These are phyloP conservation scores for Sarcophaga carnaria DNA, from an alignment of 2,888 invertebrate genomes.

Conservation along the genomic window DNA sequence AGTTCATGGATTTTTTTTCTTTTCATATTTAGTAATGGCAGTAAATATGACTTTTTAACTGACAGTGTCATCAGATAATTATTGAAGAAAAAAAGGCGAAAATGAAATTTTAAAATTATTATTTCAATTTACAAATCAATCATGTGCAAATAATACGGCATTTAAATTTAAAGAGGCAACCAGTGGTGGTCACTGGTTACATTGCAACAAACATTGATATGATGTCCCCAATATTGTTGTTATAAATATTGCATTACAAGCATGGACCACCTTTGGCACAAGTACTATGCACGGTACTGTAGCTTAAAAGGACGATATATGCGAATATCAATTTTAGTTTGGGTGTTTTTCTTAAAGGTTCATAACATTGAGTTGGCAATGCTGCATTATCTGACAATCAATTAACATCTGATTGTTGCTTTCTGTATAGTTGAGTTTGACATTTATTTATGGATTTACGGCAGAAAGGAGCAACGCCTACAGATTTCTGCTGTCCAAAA, in stretches of 20 bases:
- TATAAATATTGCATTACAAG: neutral
- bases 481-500: too few relatives aligned
- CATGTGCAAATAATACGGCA: slow-evolving; percentile 48
- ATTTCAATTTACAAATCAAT: slow-evolving; percentile 58
- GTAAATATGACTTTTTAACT: slow-evolving; percentile 36
- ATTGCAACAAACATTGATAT: slow-evolving; percentile 1
- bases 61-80: slow-evolving; percentile 53
- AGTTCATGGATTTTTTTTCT: neutral
- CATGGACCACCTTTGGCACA: too few relatives aligned
- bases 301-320: too few relatives aligned
- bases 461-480: too few relatives aligned
- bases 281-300: too few relatives aligned
- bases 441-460: too few relatives aligned
- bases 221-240: neutral
- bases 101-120: neutral
- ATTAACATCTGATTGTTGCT: too few relatives aligned
- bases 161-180: slow-evolving; percentile 34
- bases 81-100: neutral
- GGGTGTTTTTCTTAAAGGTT: too few relatives aligned
- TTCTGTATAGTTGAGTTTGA: too few relatives aligned
- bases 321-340: too few relatives aligned
- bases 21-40: slow-evolving; percentile 4
- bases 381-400: too few relatives aligned
- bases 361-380: too few relatives aligned
- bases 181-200: neutral